A percentile compares a stretch with the other conserved stretches of the same genome.
phyloP scores from a whole-genome alignment of 2,888 invertebrate genomes.

The Chaitophorus viminalis region DNA sequence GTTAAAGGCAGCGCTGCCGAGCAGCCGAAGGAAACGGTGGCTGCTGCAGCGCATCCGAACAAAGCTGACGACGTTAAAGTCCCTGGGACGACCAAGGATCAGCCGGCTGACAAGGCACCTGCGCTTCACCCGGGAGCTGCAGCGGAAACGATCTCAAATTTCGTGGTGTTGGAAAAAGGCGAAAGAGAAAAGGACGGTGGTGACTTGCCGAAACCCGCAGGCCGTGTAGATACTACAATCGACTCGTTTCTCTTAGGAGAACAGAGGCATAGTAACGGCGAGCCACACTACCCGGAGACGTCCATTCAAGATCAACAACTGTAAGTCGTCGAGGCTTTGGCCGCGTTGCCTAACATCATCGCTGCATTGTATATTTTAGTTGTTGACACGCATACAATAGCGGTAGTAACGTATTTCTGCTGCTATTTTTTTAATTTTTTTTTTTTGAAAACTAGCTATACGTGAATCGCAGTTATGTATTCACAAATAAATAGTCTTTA shows the following conservation, averaged over 20 bases:
- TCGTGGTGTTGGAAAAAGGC: slow-evolving; percentile 36
- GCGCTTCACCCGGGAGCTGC: neutral
- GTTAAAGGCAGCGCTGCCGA: neutral
- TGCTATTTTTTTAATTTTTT: no score
- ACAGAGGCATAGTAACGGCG: slow-evolving; percentile 11
- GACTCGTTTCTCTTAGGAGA: slow-evolving; percentile 24
- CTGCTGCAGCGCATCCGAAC: neutral
- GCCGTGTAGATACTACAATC: neutral
- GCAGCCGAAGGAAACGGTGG: neutral
- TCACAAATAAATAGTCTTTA: slow-evolving; percentile 22
- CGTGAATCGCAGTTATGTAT: no score
- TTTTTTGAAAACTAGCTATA: no score
- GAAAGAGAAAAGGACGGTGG: neutral
- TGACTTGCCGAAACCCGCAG: neutral
- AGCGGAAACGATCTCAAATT: neutral
- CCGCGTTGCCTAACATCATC: neutral
- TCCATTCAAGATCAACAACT: slow-evolving; percentile 57
- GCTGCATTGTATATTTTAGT: no score
- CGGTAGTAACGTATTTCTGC: no score
- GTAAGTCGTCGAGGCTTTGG: slow-evolving; percentile 56
- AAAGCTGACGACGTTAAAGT: neutral
- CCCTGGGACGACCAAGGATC: no score
- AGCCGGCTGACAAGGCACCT: neutral
- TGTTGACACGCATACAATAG: neutral
- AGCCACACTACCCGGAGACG: neutral